Base-by-base conservation (phyloP, 1,140 invertebrate genomes). In the Lepidostoma basale region DNA sequence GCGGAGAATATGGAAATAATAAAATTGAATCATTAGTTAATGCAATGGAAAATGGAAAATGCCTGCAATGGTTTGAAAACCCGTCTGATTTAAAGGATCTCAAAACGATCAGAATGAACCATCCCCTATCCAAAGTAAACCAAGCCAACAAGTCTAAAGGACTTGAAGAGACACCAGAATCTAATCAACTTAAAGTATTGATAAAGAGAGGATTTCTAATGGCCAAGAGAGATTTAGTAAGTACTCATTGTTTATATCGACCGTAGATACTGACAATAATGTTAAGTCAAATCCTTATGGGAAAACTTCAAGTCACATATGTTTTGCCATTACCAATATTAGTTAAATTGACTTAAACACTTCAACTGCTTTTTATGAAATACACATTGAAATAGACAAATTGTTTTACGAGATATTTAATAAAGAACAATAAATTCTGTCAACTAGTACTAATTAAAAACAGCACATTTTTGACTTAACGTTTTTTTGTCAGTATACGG, bases 1-100 rank as follows among this genome's bases (percentile, higher is more conserved):
- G 92, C 68, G 94, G 91, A 0, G 95, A 97, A 78, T 92, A 95
- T 74, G 95, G 95, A 0, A 86, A 90, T 16, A 90, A 89, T 74
- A 94, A 89, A 81, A 88, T 95, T 2, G 78, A 88, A 20, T 78
- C 85, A 20, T 83, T 97, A 62, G 89, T 90, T 3, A 79, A 83
- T 2, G 90, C 87, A 62, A 88, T 90, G 0, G 83, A 90, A 68
- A 94, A 94, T 75, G 94, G 94, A 3, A 85, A 81, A 74, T 85
- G 80, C 65, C 70, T 88, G 1, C 79, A 84, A 9, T 93, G 89
- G 88, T 91, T 92, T 62, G 82, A 87, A 3, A 84, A 91, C 73
- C 76, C 83, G 0, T 75, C 78, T 1, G 70, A 75, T 0, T 79
- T 90, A 47, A 77, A 81, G 9, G 83, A 85, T 6, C 77, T 85